Base-by-base conservation (phyloP, 2,888 invertebrate species). In the Catocala nupta region DNA sequence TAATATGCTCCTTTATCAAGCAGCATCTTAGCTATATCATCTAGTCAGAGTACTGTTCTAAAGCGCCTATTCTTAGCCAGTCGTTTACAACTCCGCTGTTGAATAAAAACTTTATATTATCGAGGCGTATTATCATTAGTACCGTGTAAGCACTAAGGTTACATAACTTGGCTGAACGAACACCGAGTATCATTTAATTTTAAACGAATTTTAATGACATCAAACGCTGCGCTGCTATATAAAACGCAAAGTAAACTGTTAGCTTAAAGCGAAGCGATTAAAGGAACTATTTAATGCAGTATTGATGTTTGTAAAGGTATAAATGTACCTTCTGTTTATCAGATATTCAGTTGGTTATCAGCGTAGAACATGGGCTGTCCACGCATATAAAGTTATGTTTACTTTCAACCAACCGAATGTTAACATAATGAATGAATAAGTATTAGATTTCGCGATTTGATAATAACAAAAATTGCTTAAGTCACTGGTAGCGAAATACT, bases 41-140 rank as follows among this genome's bases (percentile, higher is more conserved):
- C 36, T 39, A 8, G 36, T 9, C 36, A 39, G 9, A 1, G 8
- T 39, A 39, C 36, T 7, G 9, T 39, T 39, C 1, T 8, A 9
- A 39, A 39, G 1, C 36, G 6, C 36, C 36, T 39, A 39, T 39
- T 39, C 36, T 6, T 9, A 39, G 36, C 36, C 36, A 39, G 25
- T 25, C 25, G 25, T 25, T 39, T 39, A 39, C 36, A 39, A 39
- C 49, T n/a, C 13, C 5, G 12, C 36, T 9, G 12, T 34, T 45
- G 33, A 12, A 54, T 44, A 70, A 69, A 52, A 59, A 47, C 12
- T 36, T 39, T 33, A 42, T 47, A 53, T 53, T 59, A 52, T 53
- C 25, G 43, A 42, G 8, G n/a, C n/a, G 5, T 43, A 25, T 25
- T 13, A 16, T 11, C 42, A 43, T 53, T 53, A 53, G 43, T n/a